phyloP scores from a whole-genome alignment of 2,888 invertebrate species.

The Nycteola revayana region DNA sequence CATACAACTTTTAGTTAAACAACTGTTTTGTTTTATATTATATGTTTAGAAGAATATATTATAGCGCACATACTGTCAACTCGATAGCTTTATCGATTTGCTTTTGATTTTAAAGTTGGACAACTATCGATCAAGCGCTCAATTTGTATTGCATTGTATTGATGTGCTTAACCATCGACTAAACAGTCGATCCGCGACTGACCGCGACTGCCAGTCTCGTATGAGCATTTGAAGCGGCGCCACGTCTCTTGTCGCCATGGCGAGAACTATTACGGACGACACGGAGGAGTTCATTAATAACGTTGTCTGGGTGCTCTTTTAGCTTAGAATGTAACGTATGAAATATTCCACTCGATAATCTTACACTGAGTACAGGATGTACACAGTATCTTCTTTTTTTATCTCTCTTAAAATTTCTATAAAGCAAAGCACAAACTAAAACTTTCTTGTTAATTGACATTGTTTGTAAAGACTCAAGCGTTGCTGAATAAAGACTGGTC shows the following conservation, averaged over 20 bases:
- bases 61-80: conserved; percentile 5
- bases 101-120: conserved; percentile 6
- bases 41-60: conserved; percentile 1
- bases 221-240: conserved; percentile 6
- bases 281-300: no score
- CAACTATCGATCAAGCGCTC: conserved; percentile 4
- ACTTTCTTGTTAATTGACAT: background rate
- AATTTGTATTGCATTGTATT: conserved; percentile 11
- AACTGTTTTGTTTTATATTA: conserved; percentile 2
- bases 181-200: conserved; percentile 9
- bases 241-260: no score
- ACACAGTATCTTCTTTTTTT: background rate
- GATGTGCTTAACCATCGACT: conserved; percentile 10
- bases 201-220: conserved; percentile 1
- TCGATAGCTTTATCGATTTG: conserved; percentile 7
- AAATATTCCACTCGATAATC: no score
- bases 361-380: no score
- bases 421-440: background rate
- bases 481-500: no score
- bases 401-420: background rate
- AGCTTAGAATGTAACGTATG: background rate
- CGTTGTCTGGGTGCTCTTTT: background rate
- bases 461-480: no score
- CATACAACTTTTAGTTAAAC: no score
- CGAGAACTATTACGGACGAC: no score